Percentiles rank a stretch among this genome's conserved stretches.
phyloP scores from a whole-genome alignment of 2,888 invertebrate genomes.

The Lasioglossum lativentre region DNA sequence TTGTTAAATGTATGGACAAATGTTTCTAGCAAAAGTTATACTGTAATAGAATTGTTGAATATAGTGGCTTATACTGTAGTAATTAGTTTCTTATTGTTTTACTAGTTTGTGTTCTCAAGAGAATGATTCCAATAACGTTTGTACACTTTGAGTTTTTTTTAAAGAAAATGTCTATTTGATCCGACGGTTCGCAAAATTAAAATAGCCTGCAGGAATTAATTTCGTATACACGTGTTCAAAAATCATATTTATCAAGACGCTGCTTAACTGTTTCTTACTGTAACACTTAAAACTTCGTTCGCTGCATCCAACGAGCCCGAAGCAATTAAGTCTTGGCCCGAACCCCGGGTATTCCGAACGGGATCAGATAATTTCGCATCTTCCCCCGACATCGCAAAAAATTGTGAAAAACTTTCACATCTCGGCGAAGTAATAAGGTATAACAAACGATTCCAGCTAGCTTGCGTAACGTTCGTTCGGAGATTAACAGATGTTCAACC shows the following conservation, averaged over 20 bases:
- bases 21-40: no score
- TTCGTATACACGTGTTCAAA: not conserved
- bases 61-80: no score
- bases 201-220: not conserved
- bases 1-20: no score
- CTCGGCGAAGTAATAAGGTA: not conserved
- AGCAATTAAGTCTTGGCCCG: not conserved
- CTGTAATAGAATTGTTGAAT: no score
- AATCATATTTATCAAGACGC: not conserved
- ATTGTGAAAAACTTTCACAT: not conserved
- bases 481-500: slow-evolving; percentile 21
- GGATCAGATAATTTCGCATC: not conserved
- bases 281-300: not conserved
- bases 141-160: no score
- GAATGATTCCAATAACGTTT: no score
- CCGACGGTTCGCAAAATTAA: no score
- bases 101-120: no score
- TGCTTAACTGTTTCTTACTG: not conserved
- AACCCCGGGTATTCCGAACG: not conserved
- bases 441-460: not conserved
- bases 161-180: no score
- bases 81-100: no score
- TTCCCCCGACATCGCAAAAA: not conserved
- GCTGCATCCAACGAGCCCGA: not conserved
- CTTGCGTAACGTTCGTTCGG: not conserved